These are phyloP conservation scores for Dusona sp. DNA, from an alignment of 2,888 invertebrate genomes.

Conservation along the genomic window DNA sequence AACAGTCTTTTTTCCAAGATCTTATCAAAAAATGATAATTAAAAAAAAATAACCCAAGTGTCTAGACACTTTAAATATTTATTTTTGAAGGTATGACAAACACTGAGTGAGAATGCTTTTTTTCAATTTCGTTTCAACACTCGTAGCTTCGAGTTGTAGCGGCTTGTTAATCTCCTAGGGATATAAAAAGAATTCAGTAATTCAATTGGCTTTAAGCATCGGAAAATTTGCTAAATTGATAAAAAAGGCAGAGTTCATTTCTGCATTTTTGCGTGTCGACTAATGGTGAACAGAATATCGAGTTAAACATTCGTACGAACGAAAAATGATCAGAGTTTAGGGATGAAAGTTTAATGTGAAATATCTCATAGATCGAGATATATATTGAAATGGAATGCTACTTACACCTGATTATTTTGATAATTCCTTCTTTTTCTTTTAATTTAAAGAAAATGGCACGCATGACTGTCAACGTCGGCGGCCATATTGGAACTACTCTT, in stretches of 20 bases:
- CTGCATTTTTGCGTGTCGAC: no score
- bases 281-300: neutral
- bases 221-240: neutral
- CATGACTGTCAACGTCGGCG: no score
- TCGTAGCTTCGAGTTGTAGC: neutral
- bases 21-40: no score
- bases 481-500: no score
- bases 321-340: neutral
- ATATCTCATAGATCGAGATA: slow-evolving; percentile 7
- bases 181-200: neutral
- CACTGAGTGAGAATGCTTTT: neutral
- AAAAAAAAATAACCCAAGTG: no score
- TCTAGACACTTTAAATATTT: no score
- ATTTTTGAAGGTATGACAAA: neutral
- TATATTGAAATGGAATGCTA: no score
- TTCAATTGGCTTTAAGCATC: neutral
- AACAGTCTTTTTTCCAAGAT: no score
- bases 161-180: neutral
- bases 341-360: neutral
- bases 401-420: no score
- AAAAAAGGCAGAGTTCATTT: neutral
- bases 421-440: no score
- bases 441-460: no score
- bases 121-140: neutral
- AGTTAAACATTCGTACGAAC: neutral